These are phyloP conservation scores for Apeira syringaria DNA, from an alignment of 2,888 invertebrate genomes.

Conservation along the genomic window DNA sequence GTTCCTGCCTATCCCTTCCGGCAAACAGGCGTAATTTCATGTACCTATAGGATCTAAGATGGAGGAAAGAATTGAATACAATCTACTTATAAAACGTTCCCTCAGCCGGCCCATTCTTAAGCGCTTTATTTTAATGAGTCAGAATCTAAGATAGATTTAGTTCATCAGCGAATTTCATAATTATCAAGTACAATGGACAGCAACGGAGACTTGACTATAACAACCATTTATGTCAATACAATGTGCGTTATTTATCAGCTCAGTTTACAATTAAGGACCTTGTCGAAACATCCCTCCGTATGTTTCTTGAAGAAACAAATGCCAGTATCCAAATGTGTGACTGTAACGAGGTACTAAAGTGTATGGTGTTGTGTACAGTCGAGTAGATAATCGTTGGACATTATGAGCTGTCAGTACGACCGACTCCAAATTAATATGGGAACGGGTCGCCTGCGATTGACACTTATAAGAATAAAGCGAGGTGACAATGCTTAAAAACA, in stretches of 20 bases:
- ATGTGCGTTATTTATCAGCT: background rate
- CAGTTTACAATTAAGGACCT: background rate
- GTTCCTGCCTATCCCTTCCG: too few species aligned
- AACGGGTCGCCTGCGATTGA: slow-evolving; percentile 58
- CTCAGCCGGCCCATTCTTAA: too few species aligned
- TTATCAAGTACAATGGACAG: background rate
- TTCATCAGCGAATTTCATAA: background rate
- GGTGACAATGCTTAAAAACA: slow-evolving; percentile 36
- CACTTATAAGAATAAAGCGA: slow-evolving; percentile 48
- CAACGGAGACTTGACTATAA: slow-evolving; percentile 4
- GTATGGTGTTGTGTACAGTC: slow-evolving; percentile 33
- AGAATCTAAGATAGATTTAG: too few species aligned
- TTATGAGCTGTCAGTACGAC: slow-evolving; percentile 67
- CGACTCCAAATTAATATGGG: slow-evolving; percentile 75
- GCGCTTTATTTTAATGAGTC: too few species aligned
- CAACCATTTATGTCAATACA: background rate
- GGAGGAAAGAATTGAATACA: too few species aligned
- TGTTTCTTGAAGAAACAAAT: slow-evolving; percentile 26
- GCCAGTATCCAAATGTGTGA: slow-evolving; percentile 37
- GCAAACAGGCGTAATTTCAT: too few species aligned
- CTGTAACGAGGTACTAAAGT: slow-evolving; percentile 34
- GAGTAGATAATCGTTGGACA: slow-evolving; percentile 60
- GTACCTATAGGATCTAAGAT: too few species aligned
- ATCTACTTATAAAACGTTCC: too few species aligned
- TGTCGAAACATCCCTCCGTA: slow-evolving; percentile 8